Conservation (phyloP, 2,888 invertebrate species). For the Nomada goodeniana region DNA sequence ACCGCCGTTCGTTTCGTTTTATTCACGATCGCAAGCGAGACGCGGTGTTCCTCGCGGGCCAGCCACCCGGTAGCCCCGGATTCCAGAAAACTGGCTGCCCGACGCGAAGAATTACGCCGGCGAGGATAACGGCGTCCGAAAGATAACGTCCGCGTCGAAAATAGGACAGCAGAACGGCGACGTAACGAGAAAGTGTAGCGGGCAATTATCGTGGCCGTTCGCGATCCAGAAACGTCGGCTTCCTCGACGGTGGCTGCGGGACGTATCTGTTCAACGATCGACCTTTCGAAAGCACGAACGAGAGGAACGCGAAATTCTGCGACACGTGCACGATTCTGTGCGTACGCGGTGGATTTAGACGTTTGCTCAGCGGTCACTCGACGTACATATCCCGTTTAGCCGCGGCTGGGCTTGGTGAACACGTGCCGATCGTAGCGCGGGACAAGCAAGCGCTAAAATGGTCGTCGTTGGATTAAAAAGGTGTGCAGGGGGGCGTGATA, state of each 20-base stretch:
- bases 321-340: conserved; percentile 21
- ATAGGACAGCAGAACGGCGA: conserved; percentile 46
- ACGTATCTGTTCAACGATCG: conserved; percentile 45
- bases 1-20: conserved; percentile 6
- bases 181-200: conserved; percentile 50
- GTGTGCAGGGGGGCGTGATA: no score
- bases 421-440: conserved; percentile 31
- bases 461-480: no score
- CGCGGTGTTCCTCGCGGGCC: background rate
- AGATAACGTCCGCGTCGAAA: conserved; percentile 50
- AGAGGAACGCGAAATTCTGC: conserved; percentile 46
- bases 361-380: conserved; percentile 3
- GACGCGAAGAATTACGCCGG: conserved; percentile 23
- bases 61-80: conserved; percentile 5
- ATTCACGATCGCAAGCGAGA: background rate
- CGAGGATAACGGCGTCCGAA: conserved; percentile 42
- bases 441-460: conserved; percentile 22
- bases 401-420: conserved; percentile 19
- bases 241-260: conserved; percentile 27
- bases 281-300: conserved; percentile 31
- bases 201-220: conserved; percentile 39
- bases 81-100: conserved; percentile 22
- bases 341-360: background rate
- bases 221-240: conserved; percentile 32
- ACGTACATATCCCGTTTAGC: conserved; percentile 42